Conservation (phyloP, 2,888 invertebrate genomes). For the Lasioglossum oenotherae region DNA sequence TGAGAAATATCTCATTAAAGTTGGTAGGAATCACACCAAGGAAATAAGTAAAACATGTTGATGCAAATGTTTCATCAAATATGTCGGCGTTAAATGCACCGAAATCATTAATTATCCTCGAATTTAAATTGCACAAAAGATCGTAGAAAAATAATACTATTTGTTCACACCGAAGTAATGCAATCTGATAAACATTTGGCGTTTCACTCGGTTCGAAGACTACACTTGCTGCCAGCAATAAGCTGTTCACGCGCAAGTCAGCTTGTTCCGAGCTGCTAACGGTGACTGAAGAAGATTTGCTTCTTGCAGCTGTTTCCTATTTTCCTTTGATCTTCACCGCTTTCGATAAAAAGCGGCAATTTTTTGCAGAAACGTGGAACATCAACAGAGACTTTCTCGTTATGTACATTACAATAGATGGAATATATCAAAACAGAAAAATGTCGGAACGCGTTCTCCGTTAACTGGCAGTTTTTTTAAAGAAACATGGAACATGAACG, state of each 20-base stretch:
- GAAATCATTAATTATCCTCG: background rate
- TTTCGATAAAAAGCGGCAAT: background rate
- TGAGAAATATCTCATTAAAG: background rate
- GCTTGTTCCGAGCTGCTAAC: background rate
- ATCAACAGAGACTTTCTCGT: background rate
- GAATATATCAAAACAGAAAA: background rate
- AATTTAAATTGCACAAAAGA: background rate
- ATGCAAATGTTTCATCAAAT: background rate
- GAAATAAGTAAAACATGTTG: background rate
- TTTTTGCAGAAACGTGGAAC: background rate
- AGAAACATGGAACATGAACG: background rate
- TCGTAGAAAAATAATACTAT: background rate
- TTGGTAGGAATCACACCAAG: background rate
- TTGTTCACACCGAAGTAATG: background rate
- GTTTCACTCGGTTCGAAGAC: background rate
- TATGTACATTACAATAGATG: background rate
- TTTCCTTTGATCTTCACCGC: conserved; percentile 2
- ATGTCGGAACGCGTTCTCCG: background rate
- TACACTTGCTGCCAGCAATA: background rate
- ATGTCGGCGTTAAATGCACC: background rate
- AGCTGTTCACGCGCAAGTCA: conserved; percentile 1
- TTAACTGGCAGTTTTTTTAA: background rate
- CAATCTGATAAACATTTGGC: background rate
- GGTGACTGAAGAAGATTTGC: background rate
- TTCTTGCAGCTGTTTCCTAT: background rate